phyloP scores from a whole-genome alignment of 2,113 vertebrate species.

The Lycaon pictus region DNA sequence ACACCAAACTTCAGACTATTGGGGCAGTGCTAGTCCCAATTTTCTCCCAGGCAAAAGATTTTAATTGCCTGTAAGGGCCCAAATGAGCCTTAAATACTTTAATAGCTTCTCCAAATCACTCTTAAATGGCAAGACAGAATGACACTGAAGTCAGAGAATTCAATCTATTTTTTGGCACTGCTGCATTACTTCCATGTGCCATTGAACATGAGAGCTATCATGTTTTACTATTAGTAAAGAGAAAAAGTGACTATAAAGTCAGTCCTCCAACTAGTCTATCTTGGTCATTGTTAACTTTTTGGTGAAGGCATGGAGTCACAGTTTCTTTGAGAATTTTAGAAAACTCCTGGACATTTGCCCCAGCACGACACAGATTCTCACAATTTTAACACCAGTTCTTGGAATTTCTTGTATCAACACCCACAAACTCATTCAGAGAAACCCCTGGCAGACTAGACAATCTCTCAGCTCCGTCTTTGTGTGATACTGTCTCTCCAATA shows the following conservation, averaged over 20 bases:
- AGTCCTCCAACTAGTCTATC: not conserved
- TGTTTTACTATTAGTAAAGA: not conserved
- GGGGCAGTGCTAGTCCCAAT: not conserved
- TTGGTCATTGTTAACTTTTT: not conserved
- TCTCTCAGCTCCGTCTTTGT: not conserved
- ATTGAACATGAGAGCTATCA: not conserved
- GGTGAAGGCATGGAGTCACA: not conserved
- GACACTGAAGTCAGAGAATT: not conserved
- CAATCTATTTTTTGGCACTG: not conserved
- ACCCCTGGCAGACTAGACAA: not conserved
- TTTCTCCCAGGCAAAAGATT: not conserved
- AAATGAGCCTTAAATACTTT: not conserved
- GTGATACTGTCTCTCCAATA: not conserved
- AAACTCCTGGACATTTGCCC: not conserved
- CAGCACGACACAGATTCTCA: not conserved
- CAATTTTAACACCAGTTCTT: not conserved
- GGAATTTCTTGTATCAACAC: not conserved
- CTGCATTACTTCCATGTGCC: not conserved
- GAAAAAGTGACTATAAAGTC: not conserved
- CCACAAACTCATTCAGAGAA: not conserved
- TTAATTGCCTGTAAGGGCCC: not conserved
- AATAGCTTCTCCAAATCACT: not conserved
- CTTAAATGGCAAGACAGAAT: not conserved
- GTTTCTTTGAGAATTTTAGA: not conserved
- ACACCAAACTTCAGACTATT: not conserved